Percentiles rank a stretch among this genome's conserved stretches.
Conservation (phyloP, 2,888 invertebrate genomes). For the Dryococelus australis region DNA sequence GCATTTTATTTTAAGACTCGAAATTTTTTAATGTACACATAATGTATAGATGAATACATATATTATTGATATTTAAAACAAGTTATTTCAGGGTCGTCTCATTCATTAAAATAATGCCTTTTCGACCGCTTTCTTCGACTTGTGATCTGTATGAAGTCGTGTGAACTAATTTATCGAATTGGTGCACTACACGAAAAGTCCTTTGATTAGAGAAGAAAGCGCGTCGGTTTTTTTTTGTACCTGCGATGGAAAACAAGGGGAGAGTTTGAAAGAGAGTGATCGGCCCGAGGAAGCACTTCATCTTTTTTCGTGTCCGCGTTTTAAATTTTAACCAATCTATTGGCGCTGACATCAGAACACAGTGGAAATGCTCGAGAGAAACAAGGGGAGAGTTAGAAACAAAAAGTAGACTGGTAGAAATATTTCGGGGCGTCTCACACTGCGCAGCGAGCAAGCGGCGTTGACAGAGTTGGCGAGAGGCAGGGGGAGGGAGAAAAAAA, state of each 20-base stretch:
- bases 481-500: background rate
- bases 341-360: background rate
- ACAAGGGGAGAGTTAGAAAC: background rate
- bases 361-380: background rate
- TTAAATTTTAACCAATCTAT: constrained; percentile 10
- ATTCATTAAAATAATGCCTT: background rate
- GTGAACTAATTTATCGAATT: background rate
- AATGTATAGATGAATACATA: too few species aligned
- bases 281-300: background rate
- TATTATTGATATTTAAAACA: too few species aligned
- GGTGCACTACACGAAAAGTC: background rate
- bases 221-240: background rate
- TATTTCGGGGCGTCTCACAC: background rate
- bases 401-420: background rate
- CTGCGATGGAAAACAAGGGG: background rate
- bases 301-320: background rate
- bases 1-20: too few species aligned
- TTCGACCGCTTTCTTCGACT: background rate
- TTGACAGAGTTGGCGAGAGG: too few species aligned
- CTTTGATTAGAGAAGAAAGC: background rate
- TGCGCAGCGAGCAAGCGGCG: background rate
- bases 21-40: too few species aligned
- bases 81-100: background rate
- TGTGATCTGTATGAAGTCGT: background rate
- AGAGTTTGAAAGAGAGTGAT: background rate